These are phyloP conservation scores for Gavialis gangeticus DNA, from an alignment of 2,113 vertebrate genomes.

Conservation along the genomic window DNA sequence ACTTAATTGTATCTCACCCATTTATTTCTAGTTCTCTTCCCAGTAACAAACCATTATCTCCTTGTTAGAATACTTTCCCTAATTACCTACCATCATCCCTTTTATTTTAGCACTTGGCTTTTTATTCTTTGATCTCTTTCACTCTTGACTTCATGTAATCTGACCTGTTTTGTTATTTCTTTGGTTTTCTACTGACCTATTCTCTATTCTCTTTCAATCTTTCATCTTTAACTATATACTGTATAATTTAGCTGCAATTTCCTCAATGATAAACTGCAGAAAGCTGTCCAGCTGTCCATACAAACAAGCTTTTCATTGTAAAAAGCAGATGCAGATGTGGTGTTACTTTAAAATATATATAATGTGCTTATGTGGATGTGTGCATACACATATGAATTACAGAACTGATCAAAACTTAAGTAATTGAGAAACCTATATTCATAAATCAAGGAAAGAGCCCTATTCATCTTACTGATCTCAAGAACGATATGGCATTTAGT, in stretches of 20 bases:
- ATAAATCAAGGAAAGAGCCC: conserved; percentile 36
- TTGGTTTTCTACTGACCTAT: conserved; percentile 48
- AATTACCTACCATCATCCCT: conserved; percentile 55
- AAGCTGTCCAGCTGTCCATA: conserved; percentile 34
- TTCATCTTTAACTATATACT: conserved; percentile 69
- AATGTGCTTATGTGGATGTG: too few species aligned
- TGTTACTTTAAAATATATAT: conserved; percentile 39
- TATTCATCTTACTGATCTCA: conserved; percentile 47
- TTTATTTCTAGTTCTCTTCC: conserved; percentile 68
- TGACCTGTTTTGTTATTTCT: conserved; percentile 62
- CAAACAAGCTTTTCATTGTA: conserved; percentile 57
- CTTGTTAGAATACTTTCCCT: conserved; percentile 53
- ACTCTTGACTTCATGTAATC: conserved; percentile 63
- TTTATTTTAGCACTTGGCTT: conserved; percentile 73
- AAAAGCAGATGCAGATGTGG: conserved; percentile 24
- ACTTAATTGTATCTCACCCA: conserved; percentile 66
- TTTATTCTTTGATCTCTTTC: conserved; percentile 68
- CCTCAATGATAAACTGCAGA: conserved; percentile 35
- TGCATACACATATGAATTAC: conserved; percentile 55
- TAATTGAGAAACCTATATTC: conserved; percentile 1
- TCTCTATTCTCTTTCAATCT: conserved; percentile 57
- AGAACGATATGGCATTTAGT: neutral
- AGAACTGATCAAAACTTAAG: conserved; percentile 54
- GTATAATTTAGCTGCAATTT: conserved; percentile 41
- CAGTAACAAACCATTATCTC: conserved; percentile 64